Base-by-base conservation (phyloP, 2,797 vertebrate species). In the Menidia menidia region DNA sequence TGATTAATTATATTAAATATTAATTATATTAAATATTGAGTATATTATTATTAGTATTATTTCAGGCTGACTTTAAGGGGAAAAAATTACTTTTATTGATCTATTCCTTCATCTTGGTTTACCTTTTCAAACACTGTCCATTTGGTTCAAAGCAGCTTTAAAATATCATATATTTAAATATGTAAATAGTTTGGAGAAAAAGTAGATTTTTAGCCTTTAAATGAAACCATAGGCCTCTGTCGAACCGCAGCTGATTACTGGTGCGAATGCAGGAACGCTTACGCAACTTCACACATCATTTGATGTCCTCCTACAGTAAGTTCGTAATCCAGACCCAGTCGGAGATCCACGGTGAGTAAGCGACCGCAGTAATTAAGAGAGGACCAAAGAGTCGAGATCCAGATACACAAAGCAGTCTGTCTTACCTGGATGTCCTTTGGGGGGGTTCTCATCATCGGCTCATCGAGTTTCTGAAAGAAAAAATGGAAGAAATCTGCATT, bases 361-460 rank as follows among this genome's bases (percentile, higher is more conserved):
- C 81, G 68, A 81, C 84, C 85, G 72, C 86, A 81, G 57, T 71
- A 74, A 82, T 77, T 72, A 60, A 70, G 19, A 6, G 19, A 31
- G 39, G 74, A 66, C 62, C 75, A 43, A 9, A 39, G 0, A 60
- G 39, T 66, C 35, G 45, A 65, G 8, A 39, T 39, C 39, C 45
- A 35, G 14, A 57, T 62, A 54, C 9, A 48, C 42, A 53, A 54
- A 64, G 64, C n/a, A 16, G 43, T 58, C 56, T 16, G 16, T 39
- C 92, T 92, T 89, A 94, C 94, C 82, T 87, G 56, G 0, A 86
- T 64, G 9, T 88, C 41, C 41, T 58, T 32, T 2, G 85, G 80
- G 53, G 84, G 90, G 9, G 85, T 85, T 2, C 19, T 60, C 19
- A 87, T 16, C 31, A 4, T 65, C 63, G 3, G 18, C 4, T 6